These are phyloP conservation scores for Fissipunctia ypsillon DNA, from an alignment of 2,888 invertebrate genomes.

Conservation along the genomic window DNA sequence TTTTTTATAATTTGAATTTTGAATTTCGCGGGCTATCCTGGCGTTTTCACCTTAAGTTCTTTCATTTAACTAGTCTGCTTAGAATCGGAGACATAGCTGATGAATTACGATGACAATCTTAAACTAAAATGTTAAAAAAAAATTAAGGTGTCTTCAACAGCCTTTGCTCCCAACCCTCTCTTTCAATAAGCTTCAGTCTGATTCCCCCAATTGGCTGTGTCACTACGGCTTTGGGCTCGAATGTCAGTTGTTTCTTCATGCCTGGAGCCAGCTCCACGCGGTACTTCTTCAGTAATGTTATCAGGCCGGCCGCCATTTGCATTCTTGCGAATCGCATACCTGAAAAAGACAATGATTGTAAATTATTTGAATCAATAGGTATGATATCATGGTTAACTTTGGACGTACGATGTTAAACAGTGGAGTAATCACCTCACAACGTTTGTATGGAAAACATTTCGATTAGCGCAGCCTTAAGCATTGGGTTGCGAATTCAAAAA, in stretches of 20 bases:
- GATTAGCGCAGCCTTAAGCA: not conserved
- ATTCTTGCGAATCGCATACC: constrained; percentile 75
- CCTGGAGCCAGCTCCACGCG: constrained; percentile 67
- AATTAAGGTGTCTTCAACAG: constrained; percentile 26
- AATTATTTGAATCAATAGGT: not conserved
- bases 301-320: constrained; percentile 74
- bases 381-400: not conserved
- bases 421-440: not conserved
- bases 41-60: too few relatives aligned
- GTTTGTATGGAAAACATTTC: not conserved
- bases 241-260: constrained; percentile 53
- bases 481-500: not conserved
- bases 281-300: constrained; percentile 74
- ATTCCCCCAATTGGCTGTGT: constrained; percentile 50
- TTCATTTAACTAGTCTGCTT: too few relatives aligned
- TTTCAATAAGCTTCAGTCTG: constrained; percentile 53
- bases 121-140: not conserved
- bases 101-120: not conserved
- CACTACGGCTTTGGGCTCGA: constrained; percentile 48
- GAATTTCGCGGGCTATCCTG: too few relatives aligned
- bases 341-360: constrained; percentile 12
- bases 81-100: not conserved
- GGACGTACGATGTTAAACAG: not conserved
- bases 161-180: constrained; percentile 61
- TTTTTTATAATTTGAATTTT: too few relatives aligned